Conservation (phyloP, 2,113 vertebrate genomes). For the Sardina pilchardus region DNA sequence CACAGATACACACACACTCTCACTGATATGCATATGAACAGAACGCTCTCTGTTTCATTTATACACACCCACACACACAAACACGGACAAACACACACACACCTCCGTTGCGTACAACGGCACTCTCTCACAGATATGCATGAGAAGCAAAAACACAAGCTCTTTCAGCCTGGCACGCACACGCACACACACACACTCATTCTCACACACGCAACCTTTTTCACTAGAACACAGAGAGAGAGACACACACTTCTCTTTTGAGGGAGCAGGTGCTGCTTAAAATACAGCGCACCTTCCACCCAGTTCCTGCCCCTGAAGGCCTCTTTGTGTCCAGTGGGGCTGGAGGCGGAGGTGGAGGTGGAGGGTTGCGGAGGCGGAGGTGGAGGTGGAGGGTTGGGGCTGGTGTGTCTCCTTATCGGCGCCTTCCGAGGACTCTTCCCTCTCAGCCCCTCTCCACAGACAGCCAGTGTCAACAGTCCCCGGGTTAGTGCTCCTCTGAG, state of each 20-base stretch:
- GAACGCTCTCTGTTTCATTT: background rate
- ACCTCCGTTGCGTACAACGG: background rate
- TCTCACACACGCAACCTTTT: background rate
- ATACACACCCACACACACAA: background rate
- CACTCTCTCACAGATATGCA: background rate
- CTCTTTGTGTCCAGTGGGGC: background rate
- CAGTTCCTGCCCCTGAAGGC: background rate
- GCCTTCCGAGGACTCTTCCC: background rate
- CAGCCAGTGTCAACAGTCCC: background rate
- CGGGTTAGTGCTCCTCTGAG: background rate
- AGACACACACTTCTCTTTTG: background rate
- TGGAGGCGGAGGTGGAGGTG: background rate
- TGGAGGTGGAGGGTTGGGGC: background rate
- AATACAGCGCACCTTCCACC: conserved; percentile 3
- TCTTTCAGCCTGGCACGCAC: background rate
- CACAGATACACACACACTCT: background rate
- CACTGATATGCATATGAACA: background rate
- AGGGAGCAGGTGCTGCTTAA: conserved; percentile 8
- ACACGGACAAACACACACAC: background rate
- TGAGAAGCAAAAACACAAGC: background rate
- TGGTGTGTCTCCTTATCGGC: background rate
- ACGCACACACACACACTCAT: background rate
- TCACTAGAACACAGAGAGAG: background rate
- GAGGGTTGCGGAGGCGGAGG: background rate
- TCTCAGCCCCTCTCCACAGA: background rate